Evolutionary conservation across 2,113 vertebrate genomes (phyloP).

Genomic region (Patagioenas fasciata): DNA sequence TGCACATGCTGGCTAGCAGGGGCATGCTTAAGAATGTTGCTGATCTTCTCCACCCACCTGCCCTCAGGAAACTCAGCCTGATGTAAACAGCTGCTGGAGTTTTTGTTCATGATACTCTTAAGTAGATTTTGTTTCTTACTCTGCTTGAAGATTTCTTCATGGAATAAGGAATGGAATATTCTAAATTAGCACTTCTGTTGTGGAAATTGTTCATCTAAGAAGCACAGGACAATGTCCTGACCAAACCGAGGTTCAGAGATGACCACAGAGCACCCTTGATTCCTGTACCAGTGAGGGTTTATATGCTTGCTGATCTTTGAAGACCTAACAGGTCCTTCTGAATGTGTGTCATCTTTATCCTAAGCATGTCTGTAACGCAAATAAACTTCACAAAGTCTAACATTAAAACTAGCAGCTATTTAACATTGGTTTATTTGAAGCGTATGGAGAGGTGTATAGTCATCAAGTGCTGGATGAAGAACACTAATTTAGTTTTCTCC

Average conservation of each 20-base stretch:
- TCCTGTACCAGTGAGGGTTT: neutral
- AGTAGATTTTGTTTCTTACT: neutral
- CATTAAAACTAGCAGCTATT: neutral
- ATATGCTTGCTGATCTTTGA: neutral
- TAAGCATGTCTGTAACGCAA: neutral
- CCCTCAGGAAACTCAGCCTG: neutral
- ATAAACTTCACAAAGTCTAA: neutral
- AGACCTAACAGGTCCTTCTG: neutral
- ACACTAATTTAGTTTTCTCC: neutral
- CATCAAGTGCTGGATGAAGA: neutral
- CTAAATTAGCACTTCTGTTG: neutral
- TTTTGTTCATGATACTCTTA: neutral
- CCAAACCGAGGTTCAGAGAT: neutral
- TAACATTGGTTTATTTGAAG: neutral
- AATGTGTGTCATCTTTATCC: neutral
- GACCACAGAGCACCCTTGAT: neutral
- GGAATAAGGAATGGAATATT: neutral
- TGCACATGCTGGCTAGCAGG: neutral
- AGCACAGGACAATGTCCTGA: neutral
- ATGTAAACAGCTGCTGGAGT: neutral
- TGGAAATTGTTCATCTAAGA: neutral
- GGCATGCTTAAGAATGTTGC: conserved; percentile 51
- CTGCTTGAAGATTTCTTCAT: neutral
- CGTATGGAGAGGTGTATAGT: neutral
- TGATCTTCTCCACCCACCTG: neutral